phyloP scores from a whole-genome alignment of 2,113 vertebrate genomes.

The Rhombomys opimus region DNA sequence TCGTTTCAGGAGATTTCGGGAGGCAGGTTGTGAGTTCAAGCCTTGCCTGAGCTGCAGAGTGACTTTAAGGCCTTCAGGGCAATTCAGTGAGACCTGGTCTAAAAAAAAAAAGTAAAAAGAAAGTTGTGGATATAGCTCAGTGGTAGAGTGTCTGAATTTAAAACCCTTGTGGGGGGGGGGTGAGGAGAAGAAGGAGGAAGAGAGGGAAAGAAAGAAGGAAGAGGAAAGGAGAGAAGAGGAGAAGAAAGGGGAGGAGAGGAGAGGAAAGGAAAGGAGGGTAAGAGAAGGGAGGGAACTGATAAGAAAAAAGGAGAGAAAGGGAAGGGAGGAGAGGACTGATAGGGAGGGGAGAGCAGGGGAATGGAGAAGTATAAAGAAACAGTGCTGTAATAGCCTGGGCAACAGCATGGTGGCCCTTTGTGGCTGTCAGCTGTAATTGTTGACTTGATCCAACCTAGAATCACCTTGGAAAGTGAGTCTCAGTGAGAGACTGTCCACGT shows the following conservation, averaged over 20 bases:
- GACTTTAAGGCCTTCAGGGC: background rate
- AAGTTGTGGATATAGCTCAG: background rate
- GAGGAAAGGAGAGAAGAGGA: background rate
- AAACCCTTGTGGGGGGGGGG: no score
- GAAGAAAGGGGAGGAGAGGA: background rate
- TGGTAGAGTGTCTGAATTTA: background rate
- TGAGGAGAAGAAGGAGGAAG: background rate
- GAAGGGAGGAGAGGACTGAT: background rate
- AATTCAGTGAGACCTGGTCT: background rate
- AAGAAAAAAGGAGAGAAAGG: background rate
- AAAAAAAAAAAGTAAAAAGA: background rate
- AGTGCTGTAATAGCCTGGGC: slow-evolving; percentile 18
- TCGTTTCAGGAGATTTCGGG: background rate
- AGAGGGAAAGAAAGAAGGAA: no score
- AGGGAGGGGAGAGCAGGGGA: background rate
- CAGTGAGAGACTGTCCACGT: background rate
- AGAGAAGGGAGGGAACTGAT: background rate
- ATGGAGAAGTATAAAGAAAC: background rate
- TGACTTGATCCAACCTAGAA: background rate
- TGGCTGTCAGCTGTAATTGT: background rate
- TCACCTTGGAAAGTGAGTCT: background rate
- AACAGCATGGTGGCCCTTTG: background rate
- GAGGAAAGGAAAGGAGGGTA: background rate
- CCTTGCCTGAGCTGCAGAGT: background rate
- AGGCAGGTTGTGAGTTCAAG: background rate